Evolutionary conservation across 2,888 invertebrate genomes (phyloP), one percentile per base, ranked within the genome.

Genomic region (Operophtera brumata): DNA sequence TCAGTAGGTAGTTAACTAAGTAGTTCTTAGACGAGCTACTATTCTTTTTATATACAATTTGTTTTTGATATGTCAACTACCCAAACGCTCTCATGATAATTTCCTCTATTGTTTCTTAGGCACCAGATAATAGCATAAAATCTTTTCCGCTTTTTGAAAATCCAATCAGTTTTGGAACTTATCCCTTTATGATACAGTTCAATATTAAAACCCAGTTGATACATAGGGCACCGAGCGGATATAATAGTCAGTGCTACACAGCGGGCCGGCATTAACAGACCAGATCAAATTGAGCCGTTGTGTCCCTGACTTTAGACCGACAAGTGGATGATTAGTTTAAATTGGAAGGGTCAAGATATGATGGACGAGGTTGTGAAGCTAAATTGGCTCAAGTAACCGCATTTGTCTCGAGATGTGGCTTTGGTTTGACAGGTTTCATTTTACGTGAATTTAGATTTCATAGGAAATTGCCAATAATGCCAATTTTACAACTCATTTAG

Each of bases 381-480:
- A 86, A 90, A 88, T 89, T 89, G 89, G 81, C 80, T 86, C 77
- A 85, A 88, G 86, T 86, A 86, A 84, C 80, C 73, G 73, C 74
- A 71, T 74, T 73, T 74, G 80, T 83, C 84, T 84, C 76, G 70
- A 79, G 81, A 77, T 73, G 73, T 64, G 66, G 71, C 67, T 73
- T 76, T 69, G 64, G 71, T 66, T 77, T 77, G 80, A 79, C 77
- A 79, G 72, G 72, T 77, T 55, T 66, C 67, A 71, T 70, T 70
- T 68, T 67, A 64, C 62, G 59, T 57, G 60, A 54, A 59, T 65
- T 12, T 32, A 9, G 12, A 36, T 32, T 28, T 25, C 32, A 41
- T 37, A 48, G 13, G 43, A 43, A 47, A 46, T 45, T 39, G 40
- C 36, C 44, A 25, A 39, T 43, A 54, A 45, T 39, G 52, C 7